phyloP scores from a whole-genome alignment of 2,888 invertebrate species.

The Aricia artaxerxes region DNA sequence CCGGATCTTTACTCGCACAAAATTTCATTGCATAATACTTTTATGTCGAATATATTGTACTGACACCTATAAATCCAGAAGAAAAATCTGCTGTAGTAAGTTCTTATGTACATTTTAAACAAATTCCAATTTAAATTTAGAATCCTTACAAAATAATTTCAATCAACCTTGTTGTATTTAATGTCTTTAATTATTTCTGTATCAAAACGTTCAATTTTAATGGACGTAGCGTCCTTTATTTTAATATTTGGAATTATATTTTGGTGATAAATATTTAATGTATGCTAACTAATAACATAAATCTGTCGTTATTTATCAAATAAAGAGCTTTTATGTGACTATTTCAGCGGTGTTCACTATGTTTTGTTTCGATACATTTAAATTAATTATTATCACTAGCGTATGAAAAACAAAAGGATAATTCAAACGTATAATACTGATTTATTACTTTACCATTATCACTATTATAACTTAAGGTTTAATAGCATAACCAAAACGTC shows the following conservation, averaged over 20 bases:
- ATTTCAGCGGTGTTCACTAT: conserved; percentile 3
- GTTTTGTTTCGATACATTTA: conserved; percentile 16
- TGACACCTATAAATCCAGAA: too few species aligned
- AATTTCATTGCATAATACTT: neutral
- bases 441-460: neutral
- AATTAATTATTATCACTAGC: conserved; percentile 6
- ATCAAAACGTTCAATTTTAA: neutral
- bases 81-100: neutral
- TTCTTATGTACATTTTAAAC: neutral
- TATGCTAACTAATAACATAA: conserved; percentile 23
- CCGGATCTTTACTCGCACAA: neutral
- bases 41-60: too few species aligned
- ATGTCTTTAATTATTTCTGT: neutral
- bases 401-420: neutral
- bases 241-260: neutral
- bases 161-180: neutral
- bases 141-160: neutral
- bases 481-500: neutral
- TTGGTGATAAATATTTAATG: conserved; percentile 18
- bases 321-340: conserved; percentile 19
- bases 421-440: neutral
- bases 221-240: neutral
- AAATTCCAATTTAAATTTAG: neutral
- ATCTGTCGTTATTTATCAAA: conserved; percentile 16
- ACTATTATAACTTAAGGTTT: neutral